Evolutionary conservation across 1,140 invertebrate genomes (phyloP).

Genomic region (Anadara kagoshimensis): DNA sequence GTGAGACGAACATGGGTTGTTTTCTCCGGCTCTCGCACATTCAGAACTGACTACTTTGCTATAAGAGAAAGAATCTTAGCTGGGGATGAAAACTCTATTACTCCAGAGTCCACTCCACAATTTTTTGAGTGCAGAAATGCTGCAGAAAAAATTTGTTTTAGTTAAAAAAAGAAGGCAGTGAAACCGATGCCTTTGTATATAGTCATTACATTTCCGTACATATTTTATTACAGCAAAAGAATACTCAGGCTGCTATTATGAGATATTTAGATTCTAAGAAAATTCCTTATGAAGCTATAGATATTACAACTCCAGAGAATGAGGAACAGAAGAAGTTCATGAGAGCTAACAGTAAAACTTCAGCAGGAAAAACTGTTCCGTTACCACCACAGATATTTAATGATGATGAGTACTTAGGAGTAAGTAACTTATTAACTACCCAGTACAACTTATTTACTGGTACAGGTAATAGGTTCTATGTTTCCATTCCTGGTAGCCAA

Average conservation of each 20-base stretch:
- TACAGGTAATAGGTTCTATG: no score
- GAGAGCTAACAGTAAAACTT: slow-evolving; percentile 86
- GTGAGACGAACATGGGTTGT: no score
- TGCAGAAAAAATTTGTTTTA: not conserved
- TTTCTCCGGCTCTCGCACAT: no score
- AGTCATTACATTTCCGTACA: slow-evolving; percentile 53
- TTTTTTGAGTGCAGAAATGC: not conserved
- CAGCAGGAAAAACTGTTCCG: slow-evolving; percentile 81
- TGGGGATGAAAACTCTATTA: no score
- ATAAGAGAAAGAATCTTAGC: no score
- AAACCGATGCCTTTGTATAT: not conserved
- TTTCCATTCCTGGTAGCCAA: no score
- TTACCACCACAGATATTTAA: slow-evolving; percentile 96
- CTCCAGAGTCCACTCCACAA: no score
- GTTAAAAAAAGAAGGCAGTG: not conserved
- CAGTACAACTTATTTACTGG: not conserved
- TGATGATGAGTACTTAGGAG: slow-evolving; percentile 93
- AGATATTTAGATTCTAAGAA: slow-evolving; percentile 94
- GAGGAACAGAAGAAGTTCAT: slow-evolving; percentile 94
- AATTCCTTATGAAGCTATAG: slow-evolving; percentile 90
- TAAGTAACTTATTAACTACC: slow-evolving; percentile 74
- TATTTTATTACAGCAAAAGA: slow-evolving; percentile 84
- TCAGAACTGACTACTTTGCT: no score
- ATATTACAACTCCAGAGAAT: slow-evolving; percentile 93
- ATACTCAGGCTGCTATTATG: slow-evolving; percentile 91